These are phyloP conservation scores for Chinchilla lanigera DNA, from an alignment of 2,113 vertebrate genomes.

Conservation along the genomic window DNA sequence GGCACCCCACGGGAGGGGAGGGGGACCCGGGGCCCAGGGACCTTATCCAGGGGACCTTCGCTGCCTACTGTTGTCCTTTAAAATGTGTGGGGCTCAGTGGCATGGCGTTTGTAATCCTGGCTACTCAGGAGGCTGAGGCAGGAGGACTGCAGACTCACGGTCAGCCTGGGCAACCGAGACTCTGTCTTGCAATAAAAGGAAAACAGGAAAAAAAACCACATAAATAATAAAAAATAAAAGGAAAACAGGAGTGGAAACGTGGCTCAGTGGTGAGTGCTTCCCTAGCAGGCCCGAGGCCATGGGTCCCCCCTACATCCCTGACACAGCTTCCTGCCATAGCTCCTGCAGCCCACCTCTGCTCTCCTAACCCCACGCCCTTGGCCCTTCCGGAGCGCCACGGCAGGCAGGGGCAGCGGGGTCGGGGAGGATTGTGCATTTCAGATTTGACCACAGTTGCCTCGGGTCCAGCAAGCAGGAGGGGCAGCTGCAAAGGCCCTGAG, in stretches of 20 bases:
- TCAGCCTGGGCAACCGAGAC: background rate
- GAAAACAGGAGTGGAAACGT: background rate
- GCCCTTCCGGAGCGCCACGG: background rate
- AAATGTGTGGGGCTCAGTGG: background rate
- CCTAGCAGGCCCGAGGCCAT: no score
- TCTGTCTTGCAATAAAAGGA: background rate
- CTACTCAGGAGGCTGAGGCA: background rate
- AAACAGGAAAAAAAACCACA: no score
- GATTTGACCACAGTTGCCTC: no score
- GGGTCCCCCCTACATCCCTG: background rate
- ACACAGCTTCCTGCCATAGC: background rate
- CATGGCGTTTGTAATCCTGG: background rate
- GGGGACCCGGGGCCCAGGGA: background rate
- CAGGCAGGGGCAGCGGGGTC: background rate
- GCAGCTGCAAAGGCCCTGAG: background rate
- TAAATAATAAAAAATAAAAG: no score
- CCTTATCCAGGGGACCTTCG: background rate
- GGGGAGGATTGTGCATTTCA: rapidly evolving
- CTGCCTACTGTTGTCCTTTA: background rate
- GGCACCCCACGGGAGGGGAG: background rate
- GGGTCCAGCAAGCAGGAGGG: background rate
- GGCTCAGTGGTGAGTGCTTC: background rate
- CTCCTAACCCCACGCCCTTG: background rate
- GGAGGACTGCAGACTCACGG: background rate
- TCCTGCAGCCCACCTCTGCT: background rate